Evolutionary conservation across 2,797 vertebrate species (phyloP).

Genomic region (Spinus olivaceus): DNA sequence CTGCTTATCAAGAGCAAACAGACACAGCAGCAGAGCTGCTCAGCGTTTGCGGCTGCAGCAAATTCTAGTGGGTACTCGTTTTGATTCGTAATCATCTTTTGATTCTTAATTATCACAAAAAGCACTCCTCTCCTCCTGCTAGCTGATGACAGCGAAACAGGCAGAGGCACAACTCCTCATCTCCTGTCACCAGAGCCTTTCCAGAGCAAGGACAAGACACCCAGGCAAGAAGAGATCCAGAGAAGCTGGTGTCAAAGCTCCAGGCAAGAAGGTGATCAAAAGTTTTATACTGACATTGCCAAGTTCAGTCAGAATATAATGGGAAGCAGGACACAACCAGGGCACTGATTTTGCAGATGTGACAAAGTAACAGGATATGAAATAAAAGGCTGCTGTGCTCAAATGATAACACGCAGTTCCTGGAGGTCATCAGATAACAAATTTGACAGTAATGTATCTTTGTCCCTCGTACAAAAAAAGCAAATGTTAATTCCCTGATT

Average conservation of each 20-base stretch:
- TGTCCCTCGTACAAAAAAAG: background rate
- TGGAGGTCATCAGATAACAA: background rate
- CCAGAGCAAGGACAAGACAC: background rate
- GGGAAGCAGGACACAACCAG: background rate
- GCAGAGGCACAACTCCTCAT: background rate
- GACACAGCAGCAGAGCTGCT: background rate
- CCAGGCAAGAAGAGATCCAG: background rate
- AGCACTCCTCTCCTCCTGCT: background rate
- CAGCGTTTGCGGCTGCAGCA: background rate
- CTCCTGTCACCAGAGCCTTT: background rate
- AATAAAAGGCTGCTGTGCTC: background rate
- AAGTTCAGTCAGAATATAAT: background rate
- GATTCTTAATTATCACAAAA: background rate
- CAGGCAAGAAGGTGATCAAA: fast-evolving
- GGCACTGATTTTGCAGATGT: background rate
- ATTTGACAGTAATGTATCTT: background rate
- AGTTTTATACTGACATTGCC: background rate
- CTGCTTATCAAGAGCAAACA: background rate
- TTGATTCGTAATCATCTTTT: background rate
- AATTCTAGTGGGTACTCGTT: background rate
- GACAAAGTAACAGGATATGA: background rate
- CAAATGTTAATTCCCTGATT: background rate
- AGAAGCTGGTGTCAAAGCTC: background rate
- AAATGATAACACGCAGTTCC: background rate
- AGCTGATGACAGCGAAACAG: background rate